These are phyloP conservation scores for Gymnoscopelus braueri DNA, from an alignment of 2,797 vertebrate species.

Conservation along the genomic window DNA sequence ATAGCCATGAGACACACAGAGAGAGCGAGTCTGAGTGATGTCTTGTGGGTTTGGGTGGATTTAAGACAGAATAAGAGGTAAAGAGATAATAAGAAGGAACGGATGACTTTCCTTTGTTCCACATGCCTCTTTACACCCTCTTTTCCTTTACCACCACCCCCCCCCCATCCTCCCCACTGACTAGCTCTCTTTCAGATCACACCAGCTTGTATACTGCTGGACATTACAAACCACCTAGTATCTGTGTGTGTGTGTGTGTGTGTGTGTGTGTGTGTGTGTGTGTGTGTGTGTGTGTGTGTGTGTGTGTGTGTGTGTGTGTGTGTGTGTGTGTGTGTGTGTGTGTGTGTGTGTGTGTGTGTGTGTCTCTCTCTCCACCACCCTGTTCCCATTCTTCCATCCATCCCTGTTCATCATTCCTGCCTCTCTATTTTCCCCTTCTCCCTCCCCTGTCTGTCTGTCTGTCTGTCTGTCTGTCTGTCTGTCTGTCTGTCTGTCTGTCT, in stretches of 20 bases:
- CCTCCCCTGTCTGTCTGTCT: neutral
- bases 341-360: no score
- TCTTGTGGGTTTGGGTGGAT: neutral
- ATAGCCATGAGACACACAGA: neutral
- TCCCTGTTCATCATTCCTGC: no score
- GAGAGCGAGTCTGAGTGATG: neutral
- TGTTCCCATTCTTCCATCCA: no score
- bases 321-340: no score
- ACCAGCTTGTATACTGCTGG: neutral
- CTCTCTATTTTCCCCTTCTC: no score
- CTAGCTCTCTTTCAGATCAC: neutral
- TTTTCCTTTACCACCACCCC: no score
- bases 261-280: no score
- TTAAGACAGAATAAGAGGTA: neutral
- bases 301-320: no score
- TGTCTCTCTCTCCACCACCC: no score
- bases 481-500: neutral
- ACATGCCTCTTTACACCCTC: neutral
- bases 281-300: no score
- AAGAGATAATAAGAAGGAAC: neutral
- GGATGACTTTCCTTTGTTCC: neutral
- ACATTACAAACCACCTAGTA: no score
- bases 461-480: neutral
- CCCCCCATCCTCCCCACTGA: neutral
- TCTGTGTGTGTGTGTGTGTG: no score